phyloP scores from a whole-genome alignment of 2,888 invertebrate species.

The Caenorhabditis sp. region DNA sequence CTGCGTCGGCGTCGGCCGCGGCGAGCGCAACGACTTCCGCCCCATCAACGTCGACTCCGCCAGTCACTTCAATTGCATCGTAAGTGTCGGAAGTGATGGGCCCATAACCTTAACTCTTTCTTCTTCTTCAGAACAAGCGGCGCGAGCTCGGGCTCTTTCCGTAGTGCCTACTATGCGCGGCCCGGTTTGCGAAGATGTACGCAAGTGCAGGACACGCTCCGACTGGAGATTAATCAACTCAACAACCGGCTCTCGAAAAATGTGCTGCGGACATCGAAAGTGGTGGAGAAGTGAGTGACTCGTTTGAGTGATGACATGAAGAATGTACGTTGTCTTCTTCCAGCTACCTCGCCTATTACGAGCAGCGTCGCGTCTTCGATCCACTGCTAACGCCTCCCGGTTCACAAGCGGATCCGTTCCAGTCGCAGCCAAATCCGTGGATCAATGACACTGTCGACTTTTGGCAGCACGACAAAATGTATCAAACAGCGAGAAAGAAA shows the following conservation, averaged over 20 bases:
- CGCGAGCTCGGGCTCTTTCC: constrained; percentile 71
- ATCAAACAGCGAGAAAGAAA: constrained; percentile 83
- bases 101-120: constrained; percentile 1
- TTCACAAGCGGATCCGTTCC: constrained; percentile 85
- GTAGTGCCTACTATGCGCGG: constrained; percentile 74
- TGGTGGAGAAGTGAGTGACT: constrained; percentile 91
- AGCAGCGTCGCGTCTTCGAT: constrained; percentile 97
- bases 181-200: constrained; percentile 81
- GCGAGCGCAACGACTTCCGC: constrained; percentile 31
- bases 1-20: constrained; percentile 28
- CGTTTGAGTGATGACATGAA: background rate
- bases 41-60: constrained; percentile 48
- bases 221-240: constrained; percentile 88
- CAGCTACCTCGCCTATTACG: constrained; percentile 84
- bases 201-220: constrained; percentile 84
- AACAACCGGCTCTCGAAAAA: constrained; percentile 88
- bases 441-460: constrained; percentile 94
- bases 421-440: constrained; percentile 92
- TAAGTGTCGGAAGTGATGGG: constrained; percentile 33
- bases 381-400: constrained; percentile 94
- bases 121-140: constrained; percentile 44
- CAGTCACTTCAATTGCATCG: constrained; percentile 39
- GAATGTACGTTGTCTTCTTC: background rate
- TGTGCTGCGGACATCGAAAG: constrained; percentile 94
- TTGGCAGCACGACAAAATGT: constrained; percentile 93